These are phyloP conservation scores for Eptesicus fuscus DNA, from an alignment of 2,113 vertebrate species.

Conservation along the genomic window DNA sequence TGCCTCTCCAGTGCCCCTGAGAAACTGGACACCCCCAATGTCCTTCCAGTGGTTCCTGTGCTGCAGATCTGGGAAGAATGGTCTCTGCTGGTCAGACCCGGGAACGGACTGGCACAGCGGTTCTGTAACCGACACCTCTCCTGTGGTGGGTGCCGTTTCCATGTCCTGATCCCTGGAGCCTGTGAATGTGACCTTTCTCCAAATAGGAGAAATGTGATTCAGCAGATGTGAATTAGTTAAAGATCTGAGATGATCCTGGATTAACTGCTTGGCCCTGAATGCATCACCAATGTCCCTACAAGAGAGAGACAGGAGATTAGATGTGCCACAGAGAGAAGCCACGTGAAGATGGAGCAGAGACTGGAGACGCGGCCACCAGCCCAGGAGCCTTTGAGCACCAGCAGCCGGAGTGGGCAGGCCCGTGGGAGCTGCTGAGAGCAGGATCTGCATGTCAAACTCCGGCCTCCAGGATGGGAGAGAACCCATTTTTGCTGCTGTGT, in stretches of 20 bases:
- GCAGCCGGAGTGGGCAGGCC: neutral
- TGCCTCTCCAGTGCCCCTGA: neutral
- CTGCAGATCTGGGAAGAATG: neutral
- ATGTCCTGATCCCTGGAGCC: accelerated
- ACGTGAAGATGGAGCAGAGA: neutral
- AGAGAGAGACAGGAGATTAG: neutral
- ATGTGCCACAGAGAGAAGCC: neutral
- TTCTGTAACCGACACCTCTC: neutral
- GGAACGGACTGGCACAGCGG: accelerated
- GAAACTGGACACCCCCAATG: neutral
- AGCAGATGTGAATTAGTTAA: neutral
- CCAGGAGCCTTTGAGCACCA: neutral
- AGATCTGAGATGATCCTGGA: neutral
- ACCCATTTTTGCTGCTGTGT: accelerated
- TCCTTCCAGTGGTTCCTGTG: accelerated
- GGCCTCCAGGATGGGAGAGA: neutral
- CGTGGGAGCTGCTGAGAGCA: accelerated
- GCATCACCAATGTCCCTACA: neutral
- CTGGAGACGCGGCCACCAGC: neutral
- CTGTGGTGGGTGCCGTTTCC: accelerated
- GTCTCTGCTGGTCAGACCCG: accelerated
- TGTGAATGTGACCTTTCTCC: neutral
- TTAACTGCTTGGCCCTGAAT: neutral
- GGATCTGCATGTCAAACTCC: accelerated
- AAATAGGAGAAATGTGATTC: neutral